Percentiles rank a stretch among this genome's conserved stretches.
phyloP scores from a whole-genome alignment of 2,797 vertebrate species.

The Rhincodon typus region DNA sequence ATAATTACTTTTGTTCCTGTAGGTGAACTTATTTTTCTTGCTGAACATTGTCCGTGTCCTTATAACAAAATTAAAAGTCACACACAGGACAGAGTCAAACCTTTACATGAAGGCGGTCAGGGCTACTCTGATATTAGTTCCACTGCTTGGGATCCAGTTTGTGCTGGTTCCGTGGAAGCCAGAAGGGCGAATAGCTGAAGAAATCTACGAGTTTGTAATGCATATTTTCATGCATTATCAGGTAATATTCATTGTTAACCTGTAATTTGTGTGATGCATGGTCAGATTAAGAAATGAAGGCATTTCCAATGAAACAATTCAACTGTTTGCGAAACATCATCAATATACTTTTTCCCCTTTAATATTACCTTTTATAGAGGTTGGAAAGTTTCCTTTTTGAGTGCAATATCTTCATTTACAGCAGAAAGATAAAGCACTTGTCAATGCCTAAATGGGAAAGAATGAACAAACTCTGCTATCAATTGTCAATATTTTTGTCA shows the following conservation, averaged over 20 bases:
- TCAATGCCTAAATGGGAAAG: neutral
- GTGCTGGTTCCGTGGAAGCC: constrained; percentile 88
- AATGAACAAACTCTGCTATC: neutral
- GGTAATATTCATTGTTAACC: constrained; percentile 52
- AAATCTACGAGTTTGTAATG: constrained; percentile 90
- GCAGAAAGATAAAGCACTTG: neutral
- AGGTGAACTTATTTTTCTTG: constrained; percentile 95
- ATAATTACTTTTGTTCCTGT: constrained; percentile 37
- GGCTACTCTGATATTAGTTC: constrained; percentile 89
- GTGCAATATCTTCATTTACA: neutral
- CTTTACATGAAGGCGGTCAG: constrained; percentile 97
- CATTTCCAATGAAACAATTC: neutral
- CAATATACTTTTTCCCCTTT: neutral
- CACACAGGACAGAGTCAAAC: constrained; percentile 89
- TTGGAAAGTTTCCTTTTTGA: neutral
- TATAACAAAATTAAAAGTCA: constrained; percentile 94
- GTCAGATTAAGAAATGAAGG: neutral
- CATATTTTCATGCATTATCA: constrained; percentile 94
- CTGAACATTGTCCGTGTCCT: constrained; percentile 93
- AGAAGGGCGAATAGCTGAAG: constrained; percentile 71
- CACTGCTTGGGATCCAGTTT: constrained; percentile 86
- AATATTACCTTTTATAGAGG: neutral
- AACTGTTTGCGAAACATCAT: neutral
- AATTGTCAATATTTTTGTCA: neutral
- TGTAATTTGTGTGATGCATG: neutral